These are phyloP conservation scores for Pogonognathellus flavescens DNA, from an alignment of 1,140 invertebrate species.

Conservation along the genomic window DNA sequence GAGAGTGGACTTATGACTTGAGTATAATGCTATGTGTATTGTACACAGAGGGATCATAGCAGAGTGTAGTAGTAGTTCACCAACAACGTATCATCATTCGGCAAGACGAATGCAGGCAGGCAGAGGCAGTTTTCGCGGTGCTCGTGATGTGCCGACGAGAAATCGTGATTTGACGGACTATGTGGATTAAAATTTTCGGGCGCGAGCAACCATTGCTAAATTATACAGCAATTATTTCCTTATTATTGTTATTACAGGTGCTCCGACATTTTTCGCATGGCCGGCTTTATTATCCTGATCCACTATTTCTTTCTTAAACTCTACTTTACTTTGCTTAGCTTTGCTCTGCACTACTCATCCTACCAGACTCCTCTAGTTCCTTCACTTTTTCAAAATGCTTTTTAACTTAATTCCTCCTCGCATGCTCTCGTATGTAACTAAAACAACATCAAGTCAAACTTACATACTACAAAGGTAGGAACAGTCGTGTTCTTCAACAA, in stretches of 20 bases:
- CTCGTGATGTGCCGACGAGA: constrained; percentile 66
- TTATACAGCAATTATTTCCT: constrained; percentile 67
- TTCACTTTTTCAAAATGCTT: constrained; percentile 13
- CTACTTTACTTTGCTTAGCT: constrained; percentile 2
- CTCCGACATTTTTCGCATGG: constrained; percentile 64
- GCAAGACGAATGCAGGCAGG: constrained; percentile 42
- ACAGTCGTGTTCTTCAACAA: too few relatives aligned
- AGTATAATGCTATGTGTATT: not conserved
- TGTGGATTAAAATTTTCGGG: constrained; percentile 67
- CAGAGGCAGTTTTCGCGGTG: constrained; percentile 54
- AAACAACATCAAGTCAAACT: too few relatives aligned
- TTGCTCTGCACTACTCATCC: constrained; percentile 30
- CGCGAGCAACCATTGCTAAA: constrained; percentile 67
- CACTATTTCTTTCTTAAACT: constrained; percentile 35
- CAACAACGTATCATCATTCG: not conserved
- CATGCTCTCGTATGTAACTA: not conserved
- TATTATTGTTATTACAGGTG: constrained; percentile 67
- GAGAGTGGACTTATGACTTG: not conserved
- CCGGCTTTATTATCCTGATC: constrained; percentile 62
- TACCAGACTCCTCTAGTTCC: not conserved
- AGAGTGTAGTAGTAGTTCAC: constrained; percentile 8
- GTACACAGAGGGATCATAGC: not conserved
- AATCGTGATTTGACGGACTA: constrained; percentile 65
- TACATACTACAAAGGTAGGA: too few relatives aligned
- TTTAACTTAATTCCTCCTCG: not conserved